These are phyloP conservation scores for Sminthurinus signatus DNA, from an alignment of 1,140 invertebrate genomes.

Conservation along the genomic window DNA sequence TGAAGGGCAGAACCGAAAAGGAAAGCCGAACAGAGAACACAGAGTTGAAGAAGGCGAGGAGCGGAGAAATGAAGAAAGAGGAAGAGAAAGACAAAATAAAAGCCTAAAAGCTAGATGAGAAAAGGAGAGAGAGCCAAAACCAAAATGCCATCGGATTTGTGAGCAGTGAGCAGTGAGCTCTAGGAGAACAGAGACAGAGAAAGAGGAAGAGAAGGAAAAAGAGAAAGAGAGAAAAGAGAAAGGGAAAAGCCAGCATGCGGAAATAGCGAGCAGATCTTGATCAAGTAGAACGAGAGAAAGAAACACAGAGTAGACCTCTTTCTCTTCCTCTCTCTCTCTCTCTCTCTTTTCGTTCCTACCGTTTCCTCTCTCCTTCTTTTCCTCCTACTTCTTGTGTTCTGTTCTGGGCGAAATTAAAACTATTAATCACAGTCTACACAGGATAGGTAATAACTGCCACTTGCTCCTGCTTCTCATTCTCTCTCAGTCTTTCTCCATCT, in stretches of 20 bases:
- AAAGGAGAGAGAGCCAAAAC: constrained; percentile 6
- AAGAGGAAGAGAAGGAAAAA: background rate
- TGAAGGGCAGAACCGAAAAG: too few relatives aligned
- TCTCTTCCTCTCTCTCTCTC: too few relatives aligned
- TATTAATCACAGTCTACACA: constrained; percentile 39
- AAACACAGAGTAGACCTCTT: too few relatives aligned
- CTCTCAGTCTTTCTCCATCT: background rate
- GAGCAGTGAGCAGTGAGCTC: background rate
- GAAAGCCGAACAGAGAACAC: too few relatives aligned
- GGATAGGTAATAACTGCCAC: constrained; percentile 40
- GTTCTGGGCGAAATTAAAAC: too few relatives aligned
- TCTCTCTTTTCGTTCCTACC: too few relatives aligned
- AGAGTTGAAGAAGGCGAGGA: background rate
- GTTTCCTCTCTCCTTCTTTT: too few relatives aligned
- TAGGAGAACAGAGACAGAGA: background rate
- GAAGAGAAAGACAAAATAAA: background rate
- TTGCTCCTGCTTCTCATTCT: constrained; percentile 25
- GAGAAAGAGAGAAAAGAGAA: constrained; percentile 27
- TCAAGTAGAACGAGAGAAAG: too few relatives aligned
- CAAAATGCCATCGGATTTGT: constrained; percentile 32
- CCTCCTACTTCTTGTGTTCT: too few relatives aligned
- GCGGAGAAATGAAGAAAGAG: background rate
- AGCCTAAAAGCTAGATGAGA: background rate
- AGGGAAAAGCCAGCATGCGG: constrained; percentile 31
- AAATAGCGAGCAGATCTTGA: constrained; percentile 39